A percentile compares a stretch with the other conserved stretches of the same genome.
Evolutionary conservation across 2,888 invertebrate species (phyloP).

Genomic region (Limulus polyphemus): DNA sequence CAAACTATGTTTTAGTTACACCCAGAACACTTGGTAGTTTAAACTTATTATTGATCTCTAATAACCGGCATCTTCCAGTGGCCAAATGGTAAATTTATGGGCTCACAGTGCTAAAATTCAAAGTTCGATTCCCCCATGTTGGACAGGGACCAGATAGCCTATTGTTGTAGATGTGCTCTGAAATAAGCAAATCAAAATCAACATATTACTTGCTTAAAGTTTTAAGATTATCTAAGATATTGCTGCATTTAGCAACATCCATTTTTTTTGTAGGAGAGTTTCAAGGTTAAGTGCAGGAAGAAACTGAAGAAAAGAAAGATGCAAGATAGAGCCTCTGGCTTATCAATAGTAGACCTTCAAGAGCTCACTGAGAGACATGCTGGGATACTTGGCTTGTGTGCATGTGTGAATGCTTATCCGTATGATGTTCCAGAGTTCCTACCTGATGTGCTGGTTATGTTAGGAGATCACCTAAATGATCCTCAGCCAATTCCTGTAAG

Average conservation of each 20-base stretch:
- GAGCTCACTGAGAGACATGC: constrained; percentile 48
- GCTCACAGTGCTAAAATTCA: no score
- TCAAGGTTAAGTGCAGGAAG: constrained; percentile 16
- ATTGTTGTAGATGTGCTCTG: no score
- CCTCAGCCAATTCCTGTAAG: constrained; percentile 75
- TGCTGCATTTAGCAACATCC: constrained; percentile 9
- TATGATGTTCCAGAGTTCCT: constrained; percentile 68
- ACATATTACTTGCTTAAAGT: no score
- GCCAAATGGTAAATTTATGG: no score
- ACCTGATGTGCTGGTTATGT: constrained; percentile 61
- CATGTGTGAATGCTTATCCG: constrained; percentile 73
- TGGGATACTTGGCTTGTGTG: constrained; percentile 75
- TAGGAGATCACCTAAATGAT: constrained; percentile 68
- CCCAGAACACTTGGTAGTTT: no score
- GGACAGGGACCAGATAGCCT: no score
- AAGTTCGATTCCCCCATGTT: no score
- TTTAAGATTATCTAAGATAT: constrained; percentile 1
- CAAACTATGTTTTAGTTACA: no score
- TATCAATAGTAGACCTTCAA: constrained; percentile 17
- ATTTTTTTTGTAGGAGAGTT: constrained; percentile 8
- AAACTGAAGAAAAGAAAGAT: constrained; percentile 41
- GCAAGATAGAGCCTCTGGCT: constrained; percentile 8
- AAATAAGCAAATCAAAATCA: no score
- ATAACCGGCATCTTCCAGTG: no score
- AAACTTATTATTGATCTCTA: no score